phyloP scores from a whole-genome alignment of 2,113 vertebrate genomes.

The Chaenocephalus aceratus region DNA sequence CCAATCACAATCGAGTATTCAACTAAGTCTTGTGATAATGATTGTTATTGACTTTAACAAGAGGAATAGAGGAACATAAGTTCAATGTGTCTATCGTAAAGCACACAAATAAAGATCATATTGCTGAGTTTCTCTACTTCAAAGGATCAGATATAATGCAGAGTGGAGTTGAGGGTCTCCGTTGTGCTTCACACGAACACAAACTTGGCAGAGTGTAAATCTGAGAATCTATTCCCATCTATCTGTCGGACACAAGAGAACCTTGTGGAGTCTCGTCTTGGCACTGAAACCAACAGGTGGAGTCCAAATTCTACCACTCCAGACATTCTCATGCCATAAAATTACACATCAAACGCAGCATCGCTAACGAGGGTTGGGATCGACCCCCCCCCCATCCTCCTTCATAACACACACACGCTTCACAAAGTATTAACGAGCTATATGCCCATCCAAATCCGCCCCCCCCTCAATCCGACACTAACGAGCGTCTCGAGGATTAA shows the following conservation, averaged over 20 bases:
- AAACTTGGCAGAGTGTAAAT: constrained; percentile 45
- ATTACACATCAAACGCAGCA: constrained; percentile 81
- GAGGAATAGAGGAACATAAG: no score
- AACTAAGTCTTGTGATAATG: no score
- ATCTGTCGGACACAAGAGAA: constrained; percentile 42
- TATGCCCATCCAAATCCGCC: constrained; percentile 61
- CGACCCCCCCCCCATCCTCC: constrained; percentile 28
- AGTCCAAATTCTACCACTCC: constrained; percentile 69
- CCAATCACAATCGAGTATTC: no score
- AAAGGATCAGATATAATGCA: background rate
- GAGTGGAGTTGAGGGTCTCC: constrained; percentile 28
- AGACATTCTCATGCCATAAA: constrained; percentile 81
- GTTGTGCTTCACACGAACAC: constrained; percentile 10
- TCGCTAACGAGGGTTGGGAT: constrained; percentile 79
- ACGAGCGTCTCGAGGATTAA: constrained; percentile 83
- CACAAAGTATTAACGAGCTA: constrained; percentile 81
- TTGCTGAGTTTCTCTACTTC: no score
- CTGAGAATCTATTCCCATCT: constrained; percentile 48
- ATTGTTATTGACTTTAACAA: no score
- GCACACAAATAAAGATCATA: no score
- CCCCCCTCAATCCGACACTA: constrained; percentile 64
- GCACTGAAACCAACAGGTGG: constrained; percentile 77
- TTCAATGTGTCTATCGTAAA: background rate
- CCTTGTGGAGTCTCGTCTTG: constrained; percentile 61
- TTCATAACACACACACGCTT: constrained; percentile 57